These are phyloP conservation scores for Platalea minor DNA, from an alignment of 2,797 vertebrate genomes.

Conservation along the genomic window DNA sequence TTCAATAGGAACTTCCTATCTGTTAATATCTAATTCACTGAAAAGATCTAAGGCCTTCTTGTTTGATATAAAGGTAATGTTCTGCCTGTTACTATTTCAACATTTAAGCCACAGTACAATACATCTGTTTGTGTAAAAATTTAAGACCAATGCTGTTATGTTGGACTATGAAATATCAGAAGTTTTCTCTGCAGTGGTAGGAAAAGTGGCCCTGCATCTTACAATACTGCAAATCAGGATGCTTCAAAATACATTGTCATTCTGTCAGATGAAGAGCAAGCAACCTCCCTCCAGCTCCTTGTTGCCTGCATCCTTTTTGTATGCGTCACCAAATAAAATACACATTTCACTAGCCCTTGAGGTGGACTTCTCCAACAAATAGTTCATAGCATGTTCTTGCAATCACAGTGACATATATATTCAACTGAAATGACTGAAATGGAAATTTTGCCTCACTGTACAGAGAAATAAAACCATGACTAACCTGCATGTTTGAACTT, in stretches of 20 bases:
- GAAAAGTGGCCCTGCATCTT: not conserved
- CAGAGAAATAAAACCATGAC: not conserved
- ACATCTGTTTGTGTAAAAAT: not conserved
- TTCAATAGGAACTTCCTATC: conserved; percentile 73
- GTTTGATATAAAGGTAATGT: not conserved
- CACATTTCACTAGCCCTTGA: not conserved
- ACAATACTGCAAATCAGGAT: not conserved
- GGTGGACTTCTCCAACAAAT: not conserved
- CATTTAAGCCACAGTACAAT: not conserved
- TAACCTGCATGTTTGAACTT: not conserved
- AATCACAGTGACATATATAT: not conserved
- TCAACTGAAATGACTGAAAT: not conserved
- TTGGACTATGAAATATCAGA: not conserved
- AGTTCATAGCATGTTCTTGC: not conserved
- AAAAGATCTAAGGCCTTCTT: conserved; percentile 7
- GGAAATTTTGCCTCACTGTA: not conserved
- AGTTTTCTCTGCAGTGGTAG: not conserved
- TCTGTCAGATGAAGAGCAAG: not conserved
- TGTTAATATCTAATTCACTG: conserved; percentile 54
- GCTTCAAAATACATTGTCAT: not conserved
- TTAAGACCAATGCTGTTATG: not conserved
- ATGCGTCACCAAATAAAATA: not conserved
- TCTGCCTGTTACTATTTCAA: not conserved
- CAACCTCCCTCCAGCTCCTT: not conserved
- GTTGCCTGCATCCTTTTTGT: not conserved